phyloP scores from a whole-genome alignment of 2,113 vertebrate genomes.

The Ameiurus melas region DNA sequence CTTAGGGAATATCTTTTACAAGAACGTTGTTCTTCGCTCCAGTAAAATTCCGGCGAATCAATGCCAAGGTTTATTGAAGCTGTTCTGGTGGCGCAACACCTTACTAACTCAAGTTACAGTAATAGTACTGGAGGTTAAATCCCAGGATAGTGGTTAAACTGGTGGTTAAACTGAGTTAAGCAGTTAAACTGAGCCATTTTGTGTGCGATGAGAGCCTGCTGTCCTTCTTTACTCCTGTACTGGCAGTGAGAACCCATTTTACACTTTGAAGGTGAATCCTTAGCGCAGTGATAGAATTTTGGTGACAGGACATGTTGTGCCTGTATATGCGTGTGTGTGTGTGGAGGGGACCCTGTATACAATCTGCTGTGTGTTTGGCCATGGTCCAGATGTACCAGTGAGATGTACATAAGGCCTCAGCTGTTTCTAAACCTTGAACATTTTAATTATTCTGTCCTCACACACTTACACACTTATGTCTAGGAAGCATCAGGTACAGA shows the following conservation, averaged over 20 bases:
- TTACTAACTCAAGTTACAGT: not conserved
- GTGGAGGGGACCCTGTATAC: constrained; percentile 3
- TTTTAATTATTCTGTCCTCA: constrained; percentile 39
- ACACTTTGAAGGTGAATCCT: constrained; percentile 27
- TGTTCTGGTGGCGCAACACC: not conserved
- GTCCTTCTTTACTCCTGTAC: not conserved
- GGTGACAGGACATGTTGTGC: constrained; percentile 7
- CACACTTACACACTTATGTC: not conserved
- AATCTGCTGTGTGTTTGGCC: constrained; percentile 39
- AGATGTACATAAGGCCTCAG: constrained; percentile 42
- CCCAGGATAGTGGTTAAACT: not conserved
- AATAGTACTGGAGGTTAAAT: not conserved
- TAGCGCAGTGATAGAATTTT: constrained; percentile 26
- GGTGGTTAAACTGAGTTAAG: not conserved
- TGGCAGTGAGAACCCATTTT: constrained; percentile 25
- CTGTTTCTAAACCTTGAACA: constrained; percentile 34
- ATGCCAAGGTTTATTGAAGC: not conserved
- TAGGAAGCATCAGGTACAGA: not conserved
- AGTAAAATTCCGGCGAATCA: not conserved
- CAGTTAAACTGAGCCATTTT: not conserved
- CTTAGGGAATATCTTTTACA: not conserved
- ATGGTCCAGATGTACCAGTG: constrained; percentile 38
- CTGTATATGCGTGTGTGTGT: constrained; percentile 11
- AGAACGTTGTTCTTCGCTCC: not conserved
- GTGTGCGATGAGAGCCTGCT: constrained; percentile 8